Conservation (phyloP, 2,113 vertebrate genomes). For the Brienomyrus longianalis region DNA sequence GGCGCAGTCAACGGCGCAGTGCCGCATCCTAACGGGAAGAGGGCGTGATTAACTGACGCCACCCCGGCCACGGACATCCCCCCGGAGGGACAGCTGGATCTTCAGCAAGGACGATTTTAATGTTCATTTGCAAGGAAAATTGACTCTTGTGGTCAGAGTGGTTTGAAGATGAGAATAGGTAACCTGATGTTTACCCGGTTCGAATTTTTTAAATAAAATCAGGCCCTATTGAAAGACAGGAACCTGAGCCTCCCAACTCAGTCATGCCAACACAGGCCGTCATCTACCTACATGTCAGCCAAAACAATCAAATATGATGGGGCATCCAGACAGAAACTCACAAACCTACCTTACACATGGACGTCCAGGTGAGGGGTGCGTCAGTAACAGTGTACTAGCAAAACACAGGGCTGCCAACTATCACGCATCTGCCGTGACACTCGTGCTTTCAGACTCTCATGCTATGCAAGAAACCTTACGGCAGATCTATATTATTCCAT, state of each 20-base stretch:
- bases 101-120: constrained; percentile 12
- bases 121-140: constrained; percentile 28
- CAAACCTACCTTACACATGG: background rate
- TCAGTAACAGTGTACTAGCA: background rate
- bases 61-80: background rate
- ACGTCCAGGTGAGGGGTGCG: background rate
- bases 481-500: too few species aligned
- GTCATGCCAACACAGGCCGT: background rate
- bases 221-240: background rate
- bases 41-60: background rate
- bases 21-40: background rate
- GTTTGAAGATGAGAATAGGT: background rate
- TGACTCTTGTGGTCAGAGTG: background rate
- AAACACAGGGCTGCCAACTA: too few species aligned
- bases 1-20: background rate
- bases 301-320: background rate
- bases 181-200: background rate
- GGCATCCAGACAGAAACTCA: background rate
- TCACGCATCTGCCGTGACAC: too few species aligned
- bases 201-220: background rate
- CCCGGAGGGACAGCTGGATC: background rate
- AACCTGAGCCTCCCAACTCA: background rate
- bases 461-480: too few species aligned
- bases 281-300: background rate
- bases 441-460: too few species aligned